phyloP scores from a whole-genome alignment of 2,113 vertebrate genomes.

The Holacanthus passer region DNA sequence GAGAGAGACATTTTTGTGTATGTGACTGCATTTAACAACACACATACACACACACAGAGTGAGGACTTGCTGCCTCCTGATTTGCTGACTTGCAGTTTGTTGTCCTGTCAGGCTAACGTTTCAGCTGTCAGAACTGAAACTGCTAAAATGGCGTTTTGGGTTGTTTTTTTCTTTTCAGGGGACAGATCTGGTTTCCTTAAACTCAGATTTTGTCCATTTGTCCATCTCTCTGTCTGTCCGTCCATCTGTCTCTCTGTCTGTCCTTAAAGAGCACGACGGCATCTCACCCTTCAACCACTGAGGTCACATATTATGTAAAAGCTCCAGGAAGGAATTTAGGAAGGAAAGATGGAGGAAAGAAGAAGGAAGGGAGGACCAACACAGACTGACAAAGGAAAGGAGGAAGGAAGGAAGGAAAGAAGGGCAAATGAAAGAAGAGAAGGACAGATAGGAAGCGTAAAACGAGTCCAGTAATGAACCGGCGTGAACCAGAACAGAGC shows the following conservation, averaged over 20 bases:
- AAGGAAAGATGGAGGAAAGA: not conserved
- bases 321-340: not conserved
- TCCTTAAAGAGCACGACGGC: not conserved
- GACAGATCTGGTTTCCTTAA: conserved; percentile 55
- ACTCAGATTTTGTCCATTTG: conserved; percentile 2
- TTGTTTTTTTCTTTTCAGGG: not conserved
- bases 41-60: conserved; percentile 6
- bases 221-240: not conserved
- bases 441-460: conserved; percentile 21
- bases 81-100: conserved; percentile 73
- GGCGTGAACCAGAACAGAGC: conserved; percentile 2
- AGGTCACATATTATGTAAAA: not conserved
- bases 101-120: conserved; percentile 69
- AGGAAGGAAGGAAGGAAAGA: not conserved
- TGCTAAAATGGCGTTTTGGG: conserved; percentile 68
- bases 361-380: not conserved
- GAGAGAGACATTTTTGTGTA: conserved; percentile 31
- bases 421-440: conserved; percentile 39
- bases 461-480: conserved; percentile 11
- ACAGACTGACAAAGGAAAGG: not conserved
- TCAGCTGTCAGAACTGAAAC: conserved; percentile 66
- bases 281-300: conserved; percentile 9
- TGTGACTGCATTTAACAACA: conserved; percentile 41
- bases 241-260: not conserved
- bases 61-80: conserved; percentile 35